Base-by-base conservation (phyloP, 2,797 vertebrate genomes). In the Mionectes olivaceus region DNA sequence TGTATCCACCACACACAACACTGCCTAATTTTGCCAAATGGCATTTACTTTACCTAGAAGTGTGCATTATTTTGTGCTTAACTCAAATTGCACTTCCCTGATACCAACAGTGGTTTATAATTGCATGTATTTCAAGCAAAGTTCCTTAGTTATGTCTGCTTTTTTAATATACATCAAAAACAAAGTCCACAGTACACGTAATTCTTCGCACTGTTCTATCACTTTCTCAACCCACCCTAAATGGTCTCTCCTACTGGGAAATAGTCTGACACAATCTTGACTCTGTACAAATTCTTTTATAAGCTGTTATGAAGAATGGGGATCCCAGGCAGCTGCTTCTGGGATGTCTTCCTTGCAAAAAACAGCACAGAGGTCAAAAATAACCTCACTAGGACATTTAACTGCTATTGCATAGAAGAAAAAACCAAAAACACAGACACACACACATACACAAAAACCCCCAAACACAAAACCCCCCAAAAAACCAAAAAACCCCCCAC, bases 101-200 rank as follows among this genome's bases (percentile, higher is more conserved):
- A 83, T 30, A 75, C 43, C 73, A 91, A 75, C 12, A 68, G 19
- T 43, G 21, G 41, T 88, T 71, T 80, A 57, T 83, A 95, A 88
- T 86, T 89, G 86, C 46, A 63, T 43, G 32, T 43, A 73, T 71
- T 87, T 69, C 35, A 89, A 81, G 84, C 55, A 87, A 93, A 94
- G 69, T 78, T 75, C 69, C 76, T 85, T 68, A 60, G 70, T 77
- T 81, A 78, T 71, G 19, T 39, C 59, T 91, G 35, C 15, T 70
- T 83, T 95, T 81, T 63, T 39, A 92, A 88, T 50, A 89, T 44
- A 47, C 41, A 63, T 65, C 33, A 56, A 78, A 60, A 67, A 3
- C 33, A 89, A 76, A 37, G 63, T 61, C 47, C 7, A 2, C 15
- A 63, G 73, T 39, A 71, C 10, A 81, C 32, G 5, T 57, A 35